phyloP scores from a whole-genome alignment of 2,888 invertebrate species.

The Xestia ashworthii region DNA sequence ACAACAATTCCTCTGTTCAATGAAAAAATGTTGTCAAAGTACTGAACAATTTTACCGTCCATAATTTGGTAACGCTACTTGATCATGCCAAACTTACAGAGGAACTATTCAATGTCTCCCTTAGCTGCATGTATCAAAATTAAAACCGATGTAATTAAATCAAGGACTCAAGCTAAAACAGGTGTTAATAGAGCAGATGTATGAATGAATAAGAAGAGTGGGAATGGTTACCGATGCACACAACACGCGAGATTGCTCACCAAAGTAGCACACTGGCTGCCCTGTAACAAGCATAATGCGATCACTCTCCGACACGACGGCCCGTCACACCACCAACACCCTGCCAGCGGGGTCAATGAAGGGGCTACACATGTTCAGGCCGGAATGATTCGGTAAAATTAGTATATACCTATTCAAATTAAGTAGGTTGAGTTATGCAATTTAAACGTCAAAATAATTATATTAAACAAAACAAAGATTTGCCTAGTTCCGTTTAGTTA shows the following conservation, averaged over 20 bases:
- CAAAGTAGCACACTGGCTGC: constrained; percentile 98
- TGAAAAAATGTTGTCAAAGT: constrained; percentile 15
- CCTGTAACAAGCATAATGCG: constrained; percentile 92
- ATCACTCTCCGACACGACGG: constrained; percentile 78
- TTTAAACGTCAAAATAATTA: not conserved
- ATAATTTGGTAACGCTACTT: not conserved
- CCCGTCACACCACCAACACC: constrained; percentile 8
- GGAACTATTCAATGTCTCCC: constrained; percentile 19
- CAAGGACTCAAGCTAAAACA: constrained; percentile 81
- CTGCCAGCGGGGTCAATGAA: not conserved
- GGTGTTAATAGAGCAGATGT: constrained; percentile 86
- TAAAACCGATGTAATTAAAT: constrained; percentile 67
- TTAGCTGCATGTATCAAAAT: constrained; percentile 29
- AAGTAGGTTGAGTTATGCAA: not conserved
- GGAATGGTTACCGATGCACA: constrained; percentile 98
- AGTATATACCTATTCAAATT: not conserved
- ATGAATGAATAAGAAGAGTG: constrained; percentile 93
- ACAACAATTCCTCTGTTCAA: constrained; percentile 33
- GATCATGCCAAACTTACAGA: constrained; percentile 32
- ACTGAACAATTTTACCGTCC: not conserved
- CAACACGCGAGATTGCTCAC: constrained; percentile 98
- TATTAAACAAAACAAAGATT: not conserved
- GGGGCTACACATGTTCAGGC: not conserved
- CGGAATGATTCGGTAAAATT: not conserved
- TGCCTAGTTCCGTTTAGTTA: not conserved